These are phyloP conservation scores for Sthenelais limicola DNA, from an alignment of 2,888 invertebrate species.

Conservation along the genomic window DNA sequence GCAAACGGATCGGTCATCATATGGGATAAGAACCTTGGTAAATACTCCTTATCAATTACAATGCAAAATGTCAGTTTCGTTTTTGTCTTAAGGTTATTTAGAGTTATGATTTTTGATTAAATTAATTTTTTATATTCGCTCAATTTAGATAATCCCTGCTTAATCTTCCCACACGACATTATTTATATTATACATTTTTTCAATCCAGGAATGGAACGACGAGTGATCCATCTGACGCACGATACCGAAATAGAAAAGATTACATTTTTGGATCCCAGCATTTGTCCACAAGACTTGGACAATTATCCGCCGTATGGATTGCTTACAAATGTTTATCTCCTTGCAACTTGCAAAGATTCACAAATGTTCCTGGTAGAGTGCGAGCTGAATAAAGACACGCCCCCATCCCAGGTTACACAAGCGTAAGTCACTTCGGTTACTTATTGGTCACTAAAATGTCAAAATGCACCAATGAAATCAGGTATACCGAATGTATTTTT, in stretches of 20 bases:
- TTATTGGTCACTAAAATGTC: not conserved
- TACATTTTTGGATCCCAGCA: constrained; percentile 38
- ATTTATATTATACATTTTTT: too few relatives aligned
- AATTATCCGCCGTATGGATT: constrained; percentile 41
- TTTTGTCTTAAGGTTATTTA: too few relatives aligned
- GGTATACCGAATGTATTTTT: too few relatives aligned
- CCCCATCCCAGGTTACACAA: constrained; percentile 1
- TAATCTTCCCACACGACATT: too few relatives aligned
- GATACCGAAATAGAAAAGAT: constrained; percentile 28
- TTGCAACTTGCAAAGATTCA: constrained; percentile 40
- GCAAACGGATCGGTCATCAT: constrained; percentile 63
- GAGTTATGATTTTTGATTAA: too few relatives aligned
- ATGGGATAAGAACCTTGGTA: constrained; percentile 68
- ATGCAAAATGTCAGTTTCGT: too few relatives aligned
- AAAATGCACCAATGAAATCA: too few relatives aligned
- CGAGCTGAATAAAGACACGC: not conserved
- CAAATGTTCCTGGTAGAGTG: constrained; percentile 28
- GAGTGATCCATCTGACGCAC: constrained; percentile 18
- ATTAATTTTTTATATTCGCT: too few relatives aligned
- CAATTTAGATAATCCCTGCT: too few relatives aligned
- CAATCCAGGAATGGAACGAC: constrained; percentile 34
- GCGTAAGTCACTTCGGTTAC: constrained; percentile 4
- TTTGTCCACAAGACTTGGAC: constrained; percentile 42
- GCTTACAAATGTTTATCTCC: constrained; percentile 38
- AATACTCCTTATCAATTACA: too few relatives aligned